These are phyloP conservation scores for Nerophis ophidion DNA, from an alignment of 2,113 vertebrate genomes.

Conservation along the genomic window DNA sequence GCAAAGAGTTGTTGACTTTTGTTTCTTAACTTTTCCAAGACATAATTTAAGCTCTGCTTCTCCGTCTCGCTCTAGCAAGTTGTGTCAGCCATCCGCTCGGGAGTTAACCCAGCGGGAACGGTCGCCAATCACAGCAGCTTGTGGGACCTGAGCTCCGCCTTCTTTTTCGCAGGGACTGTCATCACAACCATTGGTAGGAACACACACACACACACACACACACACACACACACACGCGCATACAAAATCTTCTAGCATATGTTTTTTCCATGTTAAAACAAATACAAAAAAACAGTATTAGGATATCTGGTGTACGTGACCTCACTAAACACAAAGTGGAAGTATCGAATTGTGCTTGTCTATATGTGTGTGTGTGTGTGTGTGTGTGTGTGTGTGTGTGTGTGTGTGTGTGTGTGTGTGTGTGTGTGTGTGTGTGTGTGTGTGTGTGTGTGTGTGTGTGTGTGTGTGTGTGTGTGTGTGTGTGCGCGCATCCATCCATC, in stretches of 20 bases:
- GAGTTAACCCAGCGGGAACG: slow-evolving; percentile 87
- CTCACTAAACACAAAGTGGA: too few species aligned
- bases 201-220: slow-evolving; percentile 4
- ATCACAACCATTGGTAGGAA: slow-evolving; percentile 94
- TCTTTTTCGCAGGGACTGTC: slow-evolving; percentile 97
- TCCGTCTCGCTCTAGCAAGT: slow-evolving; percentile 76
- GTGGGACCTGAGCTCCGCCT: slow-evolving; percentile 96
- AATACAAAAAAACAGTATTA: not conserved
- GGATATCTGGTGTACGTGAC: too few species aligned
- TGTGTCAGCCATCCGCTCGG: slow-evolving; percentile 89
- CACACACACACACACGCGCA: slow-evolving; percentile 8
- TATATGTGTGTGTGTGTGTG: too few species aligned
- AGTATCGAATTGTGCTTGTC: too few species aligned
- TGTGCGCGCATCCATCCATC: too few species aligned
- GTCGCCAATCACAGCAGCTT: slow-evolving; percentile 88
- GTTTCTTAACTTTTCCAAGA: not conserved
- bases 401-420: too few species aligned
- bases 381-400: too few species aligned
- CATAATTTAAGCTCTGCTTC: not conserved
- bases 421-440: too few species aligned
- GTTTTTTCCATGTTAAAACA: not conserved
- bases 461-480: too few species aligned
- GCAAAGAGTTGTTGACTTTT: too few species aligned
- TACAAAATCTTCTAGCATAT: too few species aligned
- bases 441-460: too few species aligned